These are phyloP conservation scores for Patella caerulea DNA, from an alignment of 2,888 invertebrate species.

Conservation along the genomic window DNA sequence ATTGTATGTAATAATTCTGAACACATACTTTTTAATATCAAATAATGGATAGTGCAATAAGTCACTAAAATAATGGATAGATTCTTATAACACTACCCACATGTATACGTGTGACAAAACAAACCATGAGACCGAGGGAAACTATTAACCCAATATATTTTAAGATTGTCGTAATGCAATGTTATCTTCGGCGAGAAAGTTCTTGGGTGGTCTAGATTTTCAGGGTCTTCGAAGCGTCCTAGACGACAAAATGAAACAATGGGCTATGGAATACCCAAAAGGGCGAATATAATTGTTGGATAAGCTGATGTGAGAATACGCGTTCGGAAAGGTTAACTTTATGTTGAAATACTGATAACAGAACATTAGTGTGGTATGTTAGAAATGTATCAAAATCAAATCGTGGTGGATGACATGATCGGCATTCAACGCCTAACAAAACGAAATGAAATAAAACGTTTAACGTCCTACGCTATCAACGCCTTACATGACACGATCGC, in stretches of 20 bases:
- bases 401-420: constrained; percentile 3
- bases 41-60: not conserved
- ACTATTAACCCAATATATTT: not conserved
- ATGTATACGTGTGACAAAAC: not conserved
- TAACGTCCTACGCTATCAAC: too few relatives aligned
- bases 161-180: too few relatives aligned
- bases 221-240: not conserved
- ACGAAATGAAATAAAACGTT: too few relatives aligned
- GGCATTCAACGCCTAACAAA: not conserved
- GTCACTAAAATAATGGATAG: constrained; percentile 1
- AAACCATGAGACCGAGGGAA: not conserved
- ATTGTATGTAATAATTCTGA: too few relatives aligned
- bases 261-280: not conserved
- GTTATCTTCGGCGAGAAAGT: not conserved
- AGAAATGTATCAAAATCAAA: not conserved
- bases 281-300: not conserved
- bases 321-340: not conserved
- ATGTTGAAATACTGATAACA: not conserved
- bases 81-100: not conserved
- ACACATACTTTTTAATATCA: too few relatives aligned
- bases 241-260: not conserved
- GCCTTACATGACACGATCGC: not conserved
- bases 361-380: not conserved
- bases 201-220: not conserved
- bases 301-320: not conserved